Conservation (phyloP, 2,797 vertebrate species). For the Coracias cyanogaster region DNA sequence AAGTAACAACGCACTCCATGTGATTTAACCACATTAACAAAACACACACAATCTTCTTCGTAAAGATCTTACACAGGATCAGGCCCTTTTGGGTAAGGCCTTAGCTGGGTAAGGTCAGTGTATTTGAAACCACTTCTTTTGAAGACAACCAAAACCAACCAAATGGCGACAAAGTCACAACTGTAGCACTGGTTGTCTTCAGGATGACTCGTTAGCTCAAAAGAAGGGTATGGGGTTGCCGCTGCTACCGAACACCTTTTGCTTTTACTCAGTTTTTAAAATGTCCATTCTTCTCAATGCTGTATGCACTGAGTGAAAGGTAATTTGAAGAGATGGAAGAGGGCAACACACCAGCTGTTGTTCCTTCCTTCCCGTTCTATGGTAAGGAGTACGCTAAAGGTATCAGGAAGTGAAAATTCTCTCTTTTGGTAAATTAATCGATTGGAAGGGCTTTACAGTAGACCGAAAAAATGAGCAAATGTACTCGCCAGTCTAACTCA, state of each 20-base stretch:
- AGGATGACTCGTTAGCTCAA: background rate
- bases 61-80: background rate
- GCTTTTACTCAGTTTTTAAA: background rate
- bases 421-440: background rate
- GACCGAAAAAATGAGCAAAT: background rate
- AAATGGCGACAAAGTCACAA: background rate
- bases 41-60: background rate
- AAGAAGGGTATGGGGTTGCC: background rate
- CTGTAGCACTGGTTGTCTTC: background rate
- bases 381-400: background rate
- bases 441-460: background rate
- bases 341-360: background rate
- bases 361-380: background rate
- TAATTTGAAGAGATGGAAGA: background rate
- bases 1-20: background rate
- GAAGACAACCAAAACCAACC: background rate
- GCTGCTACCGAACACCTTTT: background rate
- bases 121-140: background rate
- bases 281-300: background rate
- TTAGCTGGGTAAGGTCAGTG: background rate
- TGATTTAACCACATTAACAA: background rate
- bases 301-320: background rate
- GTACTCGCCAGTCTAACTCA: background rate
- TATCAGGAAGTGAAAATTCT: background rate
- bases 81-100: rapidly evolving